Evolutionary conservation across 2,888 invertebrate species (phyloP).

Genomic region (Caenorhabditis sp.): DNA sequence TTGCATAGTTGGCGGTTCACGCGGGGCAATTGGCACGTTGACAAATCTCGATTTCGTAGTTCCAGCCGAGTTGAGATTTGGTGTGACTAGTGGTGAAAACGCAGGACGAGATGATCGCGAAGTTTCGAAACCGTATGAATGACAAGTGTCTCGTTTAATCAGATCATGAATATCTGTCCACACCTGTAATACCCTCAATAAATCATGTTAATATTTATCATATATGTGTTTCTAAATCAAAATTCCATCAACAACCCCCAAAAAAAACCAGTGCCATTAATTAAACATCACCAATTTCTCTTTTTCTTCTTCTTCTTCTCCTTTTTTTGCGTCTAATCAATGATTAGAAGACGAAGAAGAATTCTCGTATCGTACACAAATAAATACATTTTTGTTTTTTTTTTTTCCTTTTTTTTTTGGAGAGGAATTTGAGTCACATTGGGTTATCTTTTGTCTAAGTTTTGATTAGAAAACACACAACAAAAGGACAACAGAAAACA

Average conservation of each 20-base stretch:
- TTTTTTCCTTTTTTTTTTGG: not conserved
- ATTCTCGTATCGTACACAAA: conserved; percentile 1
- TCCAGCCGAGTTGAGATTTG: conserved; percentile 18
- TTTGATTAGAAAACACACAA: too few species aligned
- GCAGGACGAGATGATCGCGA: conserved; percentile 5
- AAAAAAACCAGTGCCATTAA: conserved; percentile 46
- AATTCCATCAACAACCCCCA: not conserved
- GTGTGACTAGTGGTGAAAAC: conserved; percentile 32
- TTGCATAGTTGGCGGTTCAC: conserved; percentile 29
- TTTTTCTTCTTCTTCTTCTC: not conserved
- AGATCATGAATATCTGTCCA: conserved; percentile 37
- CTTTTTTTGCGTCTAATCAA: not conserved
- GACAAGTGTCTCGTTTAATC: conserved; percentile 24
- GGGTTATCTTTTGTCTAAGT: not conserved
- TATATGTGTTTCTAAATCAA: not conserved
- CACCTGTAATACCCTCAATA: conserved; percentile 12
- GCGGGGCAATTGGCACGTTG: conserved; percentile 4
- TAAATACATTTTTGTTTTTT: not conserved
- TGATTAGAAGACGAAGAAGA: conserved; percentile 2
- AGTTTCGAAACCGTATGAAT: not conserved
- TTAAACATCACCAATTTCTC: conserved; percentile 26
- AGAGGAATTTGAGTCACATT: not conserved
- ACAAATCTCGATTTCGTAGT: conserved; percentile 4
- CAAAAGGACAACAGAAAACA: not conserved
- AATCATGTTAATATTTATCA: not conserved